A percentile compares a stretch with the other conserved stretches of the same genome.
phyloP scores from a whole-genome alignment of 1,140 invertebrate species.

The Drosophila lacteicornis region DNA sequence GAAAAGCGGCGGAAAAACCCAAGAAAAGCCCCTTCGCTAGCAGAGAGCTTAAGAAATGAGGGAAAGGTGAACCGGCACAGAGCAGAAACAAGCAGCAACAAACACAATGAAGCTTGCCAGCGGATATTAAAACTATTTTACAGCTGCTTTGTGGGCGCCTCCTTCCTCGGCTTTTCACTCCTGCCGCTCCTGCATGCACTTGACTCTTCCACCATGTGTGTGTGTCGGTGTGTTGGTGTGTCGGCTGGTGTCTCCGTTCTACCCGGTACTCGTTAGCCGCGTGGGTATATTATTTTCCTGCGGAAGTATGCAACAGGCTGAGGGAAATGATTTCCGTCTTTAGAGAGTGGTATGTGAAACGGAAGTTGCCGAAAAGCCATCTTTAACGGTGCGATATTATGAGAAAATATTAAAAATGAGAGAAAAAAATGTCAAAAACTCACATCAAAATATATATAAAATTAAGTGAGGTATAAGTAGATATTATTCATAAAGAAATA shows the following conservation, averaged over 20 bases:
- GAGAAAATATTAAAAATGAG: background rate
- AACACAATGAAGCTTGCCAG: conserved; percentile 71
- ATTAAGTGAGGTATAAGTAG: no score
- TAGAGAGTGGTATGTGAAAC: conserved; percentile 1
- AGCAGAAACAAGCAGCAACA: conserved; percentile 25
- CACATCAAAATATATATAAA: no score
- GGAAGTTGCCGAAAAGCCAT: conserved; percentile 10
- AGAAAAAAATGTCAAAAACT: background rate
- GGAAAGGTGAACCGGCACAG: background rate
- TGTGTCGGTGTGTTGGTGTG: background rate
- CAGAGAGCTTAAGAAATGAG: conserved; percentile 23
- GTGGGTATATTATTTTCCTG: conserved; percentile 42
- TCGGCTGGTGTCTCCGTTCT: background rate
- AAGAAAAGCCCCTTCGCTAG: conserved; percentile 11
- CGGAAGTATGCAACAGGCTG: conserved; percentile 38
- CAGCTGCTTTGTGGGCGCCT: conserved; percentile 64
- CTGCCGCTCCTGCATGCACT: conserved; percentile 27
- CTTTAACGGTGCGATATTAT: background rate
- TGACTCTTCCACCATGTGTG: conserved; percentile 24
- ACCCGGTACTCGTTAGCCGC: conserved; percentile 22
- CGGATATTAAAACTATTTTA: conserved; percentile 83
- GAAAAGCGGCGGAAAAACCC: background rate
- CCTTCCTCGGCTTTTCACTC: conserved; percentile 14
- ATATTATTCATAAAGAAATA: no score
- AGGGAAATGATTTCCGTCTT: conserved; percentile 1